Percentiles rank a stretch among this genome's conserved stretches.
Evolutionary conservation across 1,140 invertebrate genomes (phyloP).

Genomic region (Drosophila sturtevanti): DNA sequence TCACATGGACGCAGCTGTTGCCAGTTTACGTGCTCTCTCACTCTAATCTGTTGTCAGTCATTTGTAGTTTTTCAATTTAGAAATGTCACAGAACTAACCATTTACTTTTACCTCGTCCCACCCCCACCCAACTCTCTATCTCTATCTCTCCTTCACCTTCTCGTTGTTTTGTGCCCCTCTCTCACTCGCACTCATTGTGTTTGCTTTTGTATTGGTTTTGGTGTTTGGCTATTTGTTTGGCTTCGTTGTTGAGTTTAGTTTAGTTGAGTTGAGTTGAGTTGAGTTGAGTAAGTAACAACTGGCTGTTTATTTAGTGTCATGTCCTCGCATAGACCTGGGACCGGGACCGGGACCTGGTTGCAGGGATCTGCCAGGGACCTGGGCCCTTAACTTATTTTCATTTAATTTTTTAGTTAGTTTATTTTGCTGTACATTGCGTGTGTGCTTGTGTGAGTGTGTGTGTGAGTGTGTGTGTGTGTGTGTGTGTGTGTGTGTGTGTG

Average conservation of each 20-base stretch:
- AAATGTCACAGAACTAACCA: conserved; percentile 80
- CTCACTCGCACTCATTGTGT: conserved; percentile 27
- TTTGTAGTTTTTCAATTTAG: conserved; percentile 81
- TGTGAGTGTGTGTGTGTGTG: conserved; percentile 10
- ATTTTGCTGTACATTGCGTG: background rate
- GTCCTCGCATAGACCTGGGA: conserved; percentile 40
- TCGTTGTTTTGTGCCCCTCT: conserved; percentile 21
- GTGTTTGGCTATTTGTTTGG: conserved; percentile 69
- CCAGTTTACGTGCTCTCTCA: conserved; percentile 55
- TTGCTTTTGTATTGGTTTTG: conserved; percentile 12
- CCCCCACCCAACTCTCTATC: background rate
- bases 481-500: conserved; percentile 2
- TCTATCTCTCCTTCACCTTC: background rate
- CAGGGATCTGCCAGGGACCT: background rate
- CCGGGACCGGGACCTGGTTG: conserved; percentile 5
- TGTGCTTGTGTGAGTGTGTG: conserved; percentile 10
- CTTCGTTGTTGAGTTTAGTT: conserved; percentile 53
- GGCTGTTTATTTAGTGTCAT: conserved; percentile 79
- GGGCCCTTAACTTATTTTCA: conserved; percentile 56
- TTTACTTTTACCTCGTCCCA: conserved; percentile 53
- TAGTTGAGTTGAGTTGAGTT: conserved; percentile 35
- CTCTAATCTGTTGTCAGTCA: conserved; percentile 78
- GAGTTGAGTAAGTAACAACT: conserved; percentile 74
- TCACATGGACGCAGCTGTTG: conserved; percentile 58
- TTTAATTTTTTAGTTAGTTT: conserved; percentile 54